Base-by-base conservation (phyloP, 1,140 invertebrate species). In the Whitmania pigra region DNA sequence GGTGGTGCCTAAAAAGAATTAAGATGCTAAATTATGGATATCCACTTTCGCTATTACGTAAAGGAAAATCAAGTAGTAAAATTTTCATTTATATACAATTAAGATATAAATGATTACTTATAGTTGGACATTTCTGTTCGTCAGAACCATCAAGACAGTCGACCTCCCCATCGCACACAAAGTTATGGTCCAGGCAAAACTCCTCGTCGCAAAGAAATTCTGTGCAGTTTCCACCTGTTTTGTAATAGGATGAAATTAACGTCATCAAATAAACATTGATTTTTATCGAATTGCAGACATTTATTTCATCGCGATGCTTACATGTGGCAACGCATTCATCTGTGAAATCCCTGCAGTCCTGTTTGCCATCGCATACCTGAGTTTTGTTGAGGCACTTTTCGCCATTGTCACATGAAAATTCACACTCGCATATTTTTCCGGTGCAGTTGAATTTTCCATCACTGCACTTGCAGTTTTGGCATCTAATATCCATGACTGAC, bases 301-400 rank as follows among this genome's bases (percentile, higher is more conserved):
- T n/a, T 25, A 57, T 57, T 57, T 25, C 54, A 57, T 4, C 25
- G 9, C 54, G 9, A 63, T 63, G 57, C 22, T 25, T 7, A 63
- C 29, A 25, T 63, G 29, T 25, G 18, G 29, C 22, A 63, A 63
- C 22, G 27, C 40, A 57, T 73, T 29, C 31, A 43, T 72, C 29
- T n/a, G 25, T n/a, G 53, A 25, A 22, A 73, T 73, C 31, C 57
- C 20, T 43, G 5, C 53, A 88, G 90, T 83, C 92, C 90, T 84
- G 74, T 90, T 92, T n/a, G 86, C 85, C 74, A 91, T 89, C 43
- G 87, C 83, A n/a, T 83, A 80, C 76, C 90, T 92, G 60, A 86
- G 80, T 69, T 85, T 79, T 54, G 85, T 82, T 15, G 76, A 54
- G 20, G 76, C 75, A 69, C 88, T 84, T 29, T 13, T 31, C 22